Conservation (phyloP, 1,140 invertebrate genomes). For the Lanistes nyassanus region DNA sequence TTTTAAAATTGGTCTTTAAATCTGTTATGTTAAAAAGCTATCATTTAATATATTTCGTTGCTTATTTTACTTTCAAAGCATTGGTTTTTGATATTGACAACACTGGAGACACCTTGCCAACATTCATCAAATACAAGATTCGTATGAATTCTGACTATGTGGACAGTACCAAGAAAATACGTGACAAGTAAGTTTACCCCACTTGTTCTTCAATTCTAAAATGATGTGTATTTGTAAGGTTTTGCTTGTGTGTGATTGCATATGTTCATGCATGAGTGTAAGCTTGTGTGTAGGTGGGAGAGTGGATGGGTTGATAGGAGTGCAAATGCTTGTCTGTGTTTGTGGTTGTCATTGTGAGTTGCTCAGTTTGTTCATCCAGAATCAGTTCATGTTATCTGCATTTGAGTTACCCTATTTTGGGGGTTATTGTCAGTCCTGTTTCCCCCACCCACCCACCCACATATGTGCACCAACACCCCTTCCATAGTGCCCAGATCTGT, state of each 20-base stretch:
- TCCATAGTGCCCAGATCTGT: too few species aligned
- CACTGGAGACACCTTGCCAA: constrained; percentile 60
- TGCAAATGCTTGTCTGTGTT: not conserved
- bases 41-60: too few species aligned
- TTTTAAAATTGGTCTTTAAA: too few species aligned
- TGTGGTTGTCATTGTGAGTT: not conserved
- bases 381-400: not conserved
- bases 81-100: constrained; percentile 56
- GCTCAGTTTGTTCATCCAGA: not conserved
- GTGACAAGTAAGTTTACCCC: constrained; percentile 53
- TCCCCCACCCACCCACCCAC: too few species aligned
- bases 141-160: constrained; percentile 73
- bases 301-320: not conserved
- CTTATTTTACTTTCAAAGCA: constrained; percentile 35
- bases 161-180: constrained; percentile 69
- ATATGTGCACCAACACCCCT: too few species aligned
- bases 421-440: too few species aligned
- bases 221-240: too few species aligned
- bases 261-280: too few species aligned
- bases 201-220: too few species aligned
- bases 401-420: too few species aligned
- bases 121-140: constrained; percentile 71
- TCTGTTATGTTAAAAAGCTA: too few species aligned
- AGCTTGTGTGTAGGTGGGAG: not conserved
- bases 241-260: too few species aligned